Percentiles rank a stretch among this genome's conserved stretches.
Evolutionary conservation across 2,797 vertebrate genomes (phyloP).

Genomic region (Gallinago solitaria): DNA sequence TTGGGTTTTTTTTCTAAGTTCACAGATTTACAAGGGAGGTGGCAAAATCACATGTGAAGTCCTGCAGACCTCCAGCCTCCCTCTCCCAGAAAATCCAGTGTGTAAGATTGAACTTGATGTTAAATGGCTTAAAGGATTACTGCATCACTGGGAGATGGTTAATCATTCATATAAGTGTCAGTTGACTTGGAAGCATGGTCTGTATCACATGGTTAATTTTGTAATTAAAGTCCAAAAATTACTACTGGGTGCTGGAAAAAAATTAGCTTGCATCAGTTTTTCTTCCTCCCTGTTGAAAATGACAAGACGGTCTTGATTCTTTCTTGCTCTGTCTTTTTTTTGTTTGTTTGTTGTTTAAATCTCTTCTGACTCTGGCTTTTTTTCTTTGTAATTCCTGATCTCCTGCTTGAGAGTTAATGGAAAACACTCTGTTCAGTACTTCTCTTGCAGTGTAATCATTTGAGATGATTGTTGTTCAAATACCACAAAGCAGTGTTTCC

Average conservation of each 20-base stretch:
- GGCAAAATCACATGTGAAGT: slow-evolving; percentile 38
- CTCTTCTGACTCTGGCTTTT: not conserved
- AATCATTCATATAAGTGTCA: slow-evolving; percentile 60
- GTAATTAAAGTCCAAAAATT: slow-evolving; percentile 4
- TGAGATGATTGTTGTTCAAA: not conserved
- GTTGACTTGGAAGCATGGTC: not conserved
- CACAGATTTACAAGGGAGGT: not conserved
- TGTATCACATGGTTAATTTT: slow-evolving; percentile 22
- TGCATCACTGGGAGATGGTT: slow-evolving; percentile 24
- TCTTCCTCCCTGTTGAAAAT: not conserved
- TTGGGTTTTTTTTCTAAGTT: not conserved
- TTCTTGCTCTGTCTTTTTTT: not conserved
- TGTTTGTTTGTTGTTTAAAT: not conserved
- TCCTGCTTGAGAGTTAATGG: not conserved
- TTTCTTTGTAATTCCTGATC: not conserved
- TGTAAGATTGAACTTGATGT: slow-evolving; percentile 49
- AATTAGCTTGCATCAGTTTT: not conserved
- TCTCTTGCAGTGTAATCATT: not conserved
- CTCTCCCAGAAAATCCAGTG: not conserved
- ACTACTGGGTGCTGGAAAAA: not conserved
- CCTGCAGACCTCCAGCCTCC: not conserved
- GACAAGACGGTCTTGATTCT: not conserved
- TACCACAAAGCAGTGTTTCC: not conserved
- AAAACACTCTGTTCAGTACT: not conserved
- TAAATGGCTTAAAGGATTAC: slow-evolving; percentile 65